phyloP scores from a whole-genome alignment of 1,140 invertebrate genomes.

The Bilobella aurantiaca region DNA sequence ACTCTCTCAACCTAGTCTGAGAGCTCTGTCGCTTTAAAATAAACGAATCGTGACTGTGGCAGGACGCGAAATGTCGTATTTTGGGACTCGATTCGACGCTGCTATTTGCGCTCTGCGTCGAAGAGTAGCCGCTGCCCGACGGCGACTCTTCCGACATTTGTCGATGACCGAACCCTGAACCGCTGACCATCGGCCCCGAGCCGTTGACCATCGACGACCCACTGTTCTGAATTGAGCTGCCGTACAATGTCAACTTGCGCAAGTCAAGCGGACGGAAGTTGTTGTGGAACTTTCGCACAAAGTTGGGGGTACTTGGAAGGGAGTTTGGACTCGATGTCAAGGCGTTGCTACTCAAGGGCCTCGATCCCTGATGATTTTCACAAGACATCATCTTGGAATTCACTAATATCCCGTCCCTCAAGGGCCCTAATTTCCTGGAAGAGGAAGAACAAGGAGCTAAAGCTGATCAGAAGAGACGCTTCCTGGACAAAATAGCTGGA shows the following conservation, averaged over 20 bases:
- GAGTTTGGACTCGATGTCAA: conserved; percentile 6
- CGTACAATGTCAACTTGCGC: conserved; percentile 31
- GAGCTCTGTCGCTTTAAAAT: conserved; percentile 34
- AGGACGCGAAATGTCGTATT: conserved; percentile 19
- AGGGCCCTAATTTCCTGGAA: background rate
- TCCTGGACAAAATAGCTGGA: background rate
- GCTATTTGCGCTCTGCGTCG: conserved; percentile 19
- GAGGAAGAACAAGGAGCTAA: background rate
- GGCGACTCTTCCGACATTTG: conserved; percentile 11
- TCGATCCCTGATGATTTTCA: conserved; percentile 28
- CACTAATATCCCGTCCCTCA: background rate
- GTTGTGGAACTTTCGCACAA: conserved; percentile 33
- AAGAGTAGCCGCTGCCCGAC: conserved; percentile 14
- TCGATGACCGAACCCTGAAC: background rate
- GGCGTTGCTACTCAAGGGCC: background rate
- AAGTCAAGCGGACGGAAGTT: conserved; percentile 34
- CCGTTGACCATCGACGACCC: background rate
- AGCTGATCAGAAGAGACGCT: background rate
- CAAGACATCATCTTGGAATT: conserved; percentile 27
- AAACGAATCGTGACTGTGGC: conserved; percentile 30
- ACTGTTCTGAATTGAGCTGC: conserved; percentile 5
- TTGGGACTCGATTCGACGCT: conserved; percentile 28
- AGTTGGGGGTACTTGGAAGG: conserved; percentile 30
- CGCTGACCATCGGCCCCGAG: too few species aligned
- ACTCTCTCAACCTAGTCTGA: conserved; percentile 29